Base-by-base conservation (phyloP, 2,797 vertebrate genomes). In the Enteromius paludinosus region DNA sequence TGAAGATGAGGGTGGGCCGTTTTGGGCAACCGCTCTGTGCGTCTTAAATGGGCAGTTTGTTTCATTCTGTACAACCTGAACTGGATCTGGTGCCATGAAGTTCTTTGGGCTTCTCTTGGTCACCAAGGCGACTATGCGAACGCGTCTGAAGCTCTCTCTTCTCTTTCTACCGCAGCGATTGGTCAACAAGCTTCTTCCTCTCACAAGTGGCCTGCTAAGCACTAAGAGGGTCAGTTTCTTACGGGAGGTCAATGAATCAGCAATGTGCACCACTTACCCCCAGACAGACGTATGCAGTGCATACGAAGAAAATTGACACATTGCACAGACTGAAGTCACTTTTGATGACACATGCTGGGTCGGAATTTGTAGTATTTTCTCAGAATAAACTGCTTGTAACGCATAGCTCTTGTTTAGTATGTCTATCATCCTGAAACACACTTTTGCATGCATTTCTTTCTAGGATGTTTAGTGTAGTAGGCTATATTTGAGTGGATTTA, bases 101-200 rank as follows among this genome's bases (percentile, higher is more conserved):
- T 76, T 83, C 82, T 79, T 59, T 30, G 74, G 56, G 73, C 45
- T 82, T 82, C 33, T 84, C 59, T 84, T 77, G 85, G 92, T 94
- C 88, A 25, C 89, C 93, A 84, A 87, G 93, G 92, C 87, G 93
- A 95, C 94, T 45, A 87, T 86, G 90, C 89, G 88, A 92, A 90
- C 86, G 87, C 85, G 87, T 88, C 82, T 84, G 66, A 69, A 88
- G 91, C 92, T 93, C 92, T 93, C 89, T 91, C 81, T 86, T 89
- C 89, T 89, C 90, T 89, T 89, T 86, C 84, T 90, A 88, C 90
- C 87, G 86, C 91, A 92, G 90, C 81, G 89, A 92, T 93, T 93
- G 91, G 93, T 93, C 92, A 95, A 95, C 87, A 87, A 93, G 91
- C 90, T 91, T 91, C 92, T 92, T 94, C 92, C 92, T 91, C 91